Percentiles rank a stretch among this genome's conserved stretches.
These are phyloP conservation scores for Frankliniella fusca DNA, from an alignment of 2,888 invertebrate genomes.

Conservation along the genomic window DNA sequence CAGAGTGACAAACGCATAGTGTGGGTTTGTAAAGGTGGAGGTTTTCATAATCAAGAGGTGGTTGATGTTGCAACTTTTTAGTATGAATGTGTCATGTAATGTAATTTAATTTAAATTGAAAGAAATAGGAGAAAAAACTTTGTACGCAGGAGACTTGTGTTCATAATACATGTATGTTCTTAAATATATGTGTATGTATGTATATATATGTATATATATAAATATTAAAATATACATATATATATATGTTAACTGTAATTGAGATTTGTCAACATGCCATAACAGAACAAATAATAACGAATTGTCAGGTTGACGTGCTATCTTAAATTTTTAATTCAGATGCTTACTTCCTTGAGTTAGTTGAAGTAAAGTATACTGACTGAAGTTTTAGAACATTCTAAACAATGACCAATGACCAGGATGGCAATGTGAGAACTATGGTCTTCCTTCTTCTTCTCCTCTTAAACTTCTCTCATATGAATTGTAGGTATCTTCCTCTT, in stretches of 20 bases:
- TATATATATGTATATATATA: neutral
- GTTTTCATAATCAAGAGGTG: neutral
- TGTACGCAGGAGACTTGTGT: no score
- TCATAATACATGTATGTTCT: no score
- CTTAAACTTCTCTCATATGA: neutral
- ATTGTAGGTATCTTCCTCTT: neutral
- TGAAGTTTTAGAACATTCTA: neutral
- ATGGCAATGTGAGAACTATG: neutral
- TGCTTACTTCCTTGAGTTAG: neutral
- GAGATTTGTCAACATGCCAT: neutral
- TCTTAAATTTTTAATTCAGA: neutral
- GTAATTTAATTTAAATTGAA: neutral
- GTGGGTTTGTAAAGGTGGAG: neutral
- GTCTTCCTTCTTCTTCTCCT: neutral
- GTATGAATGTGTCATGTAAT: neutral
- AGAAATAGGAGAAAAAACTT: no score
- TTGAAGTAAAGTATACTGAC: neutral
- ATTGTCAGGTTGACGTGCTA: neutral
- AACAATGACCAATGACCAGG: neutral
- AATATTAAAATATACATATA: neutral
- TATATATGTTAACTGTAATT: neutral
- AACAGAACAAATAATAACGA: neutral
- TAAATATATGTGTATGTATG: neutral
- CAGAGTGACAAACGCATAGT: neutral
- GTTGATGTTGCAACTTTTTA: neutral